Conservation (phyloP, 2,888 invertebrate species). For the Luperina nickerlii region DNA sequence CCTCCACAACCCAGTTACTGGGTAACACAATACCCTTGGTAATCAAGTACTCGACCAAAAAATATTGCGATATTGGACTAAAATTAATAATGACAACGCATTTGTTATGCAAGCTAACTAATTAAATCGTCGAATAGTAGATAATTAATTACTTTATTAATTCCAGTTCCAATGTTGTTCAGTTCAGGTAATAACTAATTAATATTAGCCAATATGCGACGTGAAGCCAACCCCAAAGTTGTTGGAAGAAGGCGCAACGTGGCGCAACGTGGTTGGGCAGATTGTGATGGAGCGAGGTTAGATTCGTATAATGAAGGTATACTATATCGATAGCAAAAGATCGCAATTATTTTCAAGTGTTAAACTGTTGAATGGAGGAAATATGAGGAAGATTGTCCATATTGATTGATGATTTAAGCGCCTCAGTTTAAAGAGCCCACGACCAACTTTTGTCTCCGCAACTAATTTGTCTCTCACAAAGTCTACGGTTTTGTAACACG, state of each 20-base stretch:
- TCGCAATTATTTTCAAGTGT: neutral
- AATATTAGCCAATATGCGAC: neutral
- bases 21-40: neutral
- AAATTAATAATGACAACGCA: constrained; percentile 31
- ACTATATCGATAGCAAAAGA: neutral
- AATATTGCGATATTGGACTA: neutral
- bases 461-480: too few species aligned
- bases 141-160: constrained; percentile 31
- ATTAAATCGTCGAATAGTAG: constrained; percentile 3
- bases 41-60: neutral
- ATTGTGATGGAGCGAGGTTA: neutral
- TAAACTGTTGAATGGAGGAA: neutral
- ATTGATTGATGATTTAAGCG: neutral
- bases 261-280: neutral
- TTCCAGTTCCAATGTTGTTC: constrained; percentile 9
- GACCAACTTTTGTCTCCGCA: too few species aligned
- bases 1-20: neutral
- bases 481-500: too few species aligned
- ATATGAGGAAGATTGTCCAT: neutral
- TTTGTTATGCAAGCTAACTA: neutral
- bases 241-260: neutral
- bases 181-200: constrained; percentile 20
- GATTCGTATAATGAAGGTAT: neutral
- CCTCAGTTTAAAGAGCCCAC: neutral
- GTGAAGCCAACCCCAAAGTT: neutral